Base-by-base conservation (phyloP, 1,140 invertebrate genomes). In the Ips typographus region DNA sequence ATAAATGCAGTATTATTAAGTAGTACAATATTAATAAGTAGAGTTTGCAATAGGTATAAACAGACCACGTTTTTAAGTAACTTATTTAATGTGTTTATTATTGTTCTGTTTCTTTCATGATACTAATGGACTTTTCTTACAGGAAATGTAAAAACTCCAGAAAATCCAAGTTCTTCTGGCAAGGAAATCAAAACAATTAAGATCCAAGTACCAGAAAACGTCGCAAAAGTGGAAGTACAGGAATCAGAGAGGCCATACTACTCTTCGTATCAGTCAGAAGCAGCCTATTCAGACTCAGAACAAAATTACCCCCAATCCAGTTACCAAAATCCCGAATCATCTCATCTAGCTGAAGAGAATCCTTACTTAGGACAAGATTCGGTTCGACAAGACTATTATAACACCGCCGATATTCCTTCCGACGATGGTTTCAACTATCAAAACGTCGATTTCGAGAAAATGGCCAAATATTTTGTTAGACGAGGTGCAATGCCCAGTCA, bases 121-220 rank as follows among this genome's bases (percentile, higher is more conserved):
- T 22, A 56, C 39, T 56, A 2, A 56, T 4, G 53, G 2, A 6
- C 37, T 40, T 63, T 64, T 57, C 8, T 64, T 57, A 38, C 60
- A 71, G 69, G 63, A 41, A 40, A 39, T 4, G 37, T 65, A 8
- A 60, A 43, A 40, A 61, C 51, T 60, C n/a, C 63, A n/a, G 39
- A 71, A 60, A 6, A 37, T 4, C 55, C 65, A 2, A 2, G 43
- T 40, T 5, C n/a, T 36, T 39, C 39, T 22, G 5, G 36, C 4
- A 64, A 63, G 40, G 52, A 67, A 64, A 43, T 68, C 0, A 71
- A 71, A 64, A 71, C 64, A 2, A 71, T 71, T 7, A 71, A 71
- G 38, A 68, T 71, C 39, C 65, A 68, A 7, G 41, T 71, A 3
- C 70, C 70, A 4, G 59, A 67, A 4, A 59, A 68, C 36, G 43